Evolutionary conservation across 2,888 invertebrate species (phyloP).

Genomic region (Lasioglossum lativentre): DNA sequence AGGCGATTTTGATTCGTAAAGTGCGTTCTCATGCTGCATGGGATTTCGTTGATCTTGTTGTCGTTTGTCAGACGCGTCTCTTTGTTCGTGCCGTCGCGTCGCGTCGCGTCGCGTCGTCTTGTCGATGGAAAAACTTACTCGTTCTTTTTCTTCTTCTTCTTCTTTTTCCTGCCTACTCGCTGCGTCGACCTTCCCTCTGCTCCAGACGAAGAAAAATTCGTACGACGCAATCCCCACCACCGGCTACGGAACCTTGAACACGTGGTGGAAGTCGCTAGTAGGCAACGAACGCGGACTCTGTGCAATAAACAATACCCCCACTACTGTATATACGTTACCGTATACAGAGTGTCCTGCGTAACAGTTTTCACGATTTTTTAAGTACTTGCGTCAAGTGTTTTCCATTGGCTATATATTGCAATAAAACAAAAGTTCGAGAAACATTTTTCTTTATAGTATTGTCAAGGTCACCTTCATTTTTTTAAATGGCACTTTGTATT

Average conservation of each 20-base stretch:
- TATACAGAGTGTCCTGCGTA: too few relatives aligned
- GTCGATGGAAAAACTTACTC: not conserved
- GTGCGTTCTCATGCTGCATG: slow-evolving; percentile 70
- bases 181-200: not conserved
- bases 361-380: too few relatives aligned
- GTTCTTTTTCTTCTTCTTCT: slow-evolving; percentile 6
- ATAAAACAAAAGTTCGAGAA: too few relatives aligned
- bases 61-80: slow-evolving; percentile 64
- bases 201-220: not conserved
- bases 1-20: slow-evolving; percentile 64
- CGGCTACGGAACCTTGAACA: not conserved
- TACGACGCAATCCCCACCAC: not conserved
- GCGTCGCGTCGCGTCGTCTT: not conserved
- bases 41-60: slow-evolving; percentile 57
- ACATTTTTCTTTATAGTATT: too few relatives aligned
- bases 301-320: not conserved
- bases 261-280: not conserved
- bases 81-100: not conserved
- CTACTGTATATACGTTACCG: not conserved
- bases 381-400: too few relatives aligned
- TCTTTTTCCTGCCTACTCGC: not conserved
- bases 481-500: too few relatives aligned
- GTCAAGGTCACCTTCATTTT: too few relatives aligned
- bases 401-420: too few relatives aligned
- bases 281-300: not conserved